Base-by-base conservation (phyloP, 2,797 vertebrate genomes). In the Leptoclinus maculatus region DNA sequence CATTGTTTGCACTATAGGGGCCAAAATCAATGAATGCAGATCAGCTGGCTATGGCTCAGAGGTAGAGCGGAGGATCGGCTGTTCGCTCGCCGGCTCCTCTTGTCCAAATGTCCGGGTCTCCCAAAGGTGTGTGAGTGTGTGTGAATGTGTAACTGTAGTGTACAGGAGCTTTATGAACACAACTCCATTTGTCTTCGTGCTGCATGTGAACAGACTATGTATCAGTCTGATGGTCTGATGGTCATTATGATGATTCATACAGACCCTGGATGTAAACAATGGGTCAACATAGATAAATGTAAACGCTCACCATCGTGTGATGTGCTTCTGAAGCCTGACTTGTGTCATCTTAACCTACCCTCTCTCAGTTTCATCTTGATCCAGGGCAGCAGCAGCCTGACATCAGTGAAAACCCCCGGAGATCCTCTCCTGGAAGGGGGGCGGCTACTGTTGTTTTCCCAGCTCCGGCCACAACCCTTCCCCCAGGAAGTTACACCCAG, bases 401-500 rank as follows among this genome's bases (percentile, higher is more conserved):
- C 92, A 41, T 96, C 95, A n/a, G 96, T 96, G 91, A 97, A 97
- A 76, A 98, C 87, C 70, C 96, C 97, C 0, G 96, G 97, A 47
- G 96, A 97, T 32, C 96, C 96, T 91, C 95, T 95, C 34, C 83
- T 80, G 0, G 74, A 75, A 1, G 90, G 87, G 4, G 89, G 86
- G 21, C 87, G 94, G 56, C 79, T 79, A 38, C 58, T 25, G 56
- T 97, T 97, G 58, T 92, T 88, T 57, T 62, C 84, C 97, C 97
- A 98, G 78, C 95, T 94, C 57, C 95, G 93, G 32, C 96, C 97
- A 83, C 97, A 98, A 27, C 97, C 97, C 84, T 96, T 96, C 4
- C 97, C 97, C 96, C 97, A 98, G 67, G 97, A 98, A 13, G 96
- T 96, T 25, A 98, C 91, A 3, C 97, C 97, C 71, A 95, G 86